Percentiles rank a stretch among this genome's conserved stretches.
Evolutionary conservation across 2,113 vertebrate genomes (phyloP).

Genomic region (Mohoua ochrocephala): DNA sequence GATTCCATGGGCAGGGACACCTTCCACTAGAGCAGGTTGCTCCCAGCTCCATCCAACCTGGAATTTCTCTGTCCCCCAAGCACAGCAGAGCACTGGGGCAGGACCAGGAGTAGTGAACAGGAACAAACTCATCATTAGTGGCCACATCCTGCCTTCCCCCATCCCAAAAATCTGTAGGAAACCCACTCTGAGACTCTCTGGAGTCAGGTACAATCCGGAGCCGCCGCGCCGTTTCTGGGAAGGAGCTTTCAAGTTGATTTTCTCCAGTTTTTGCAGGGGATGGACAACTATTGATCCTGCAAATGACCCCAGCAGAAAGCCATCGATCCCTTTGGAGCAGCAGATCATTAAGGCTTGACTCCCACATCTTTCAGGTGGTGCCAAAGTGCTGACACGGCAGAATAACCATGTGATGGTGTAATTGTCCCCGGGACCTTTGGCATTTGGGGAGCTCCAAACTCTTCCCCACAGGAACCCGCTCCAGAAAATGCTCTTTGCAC

Average conservation of each 20-base stretch:
- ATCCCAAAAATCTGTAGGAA: neutral
- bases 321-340: constrained; percentile 67
- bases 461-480: neutral
- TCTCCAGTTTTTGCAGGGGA: constrained; percentile 54
- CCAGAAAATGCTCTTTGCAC: neutral
- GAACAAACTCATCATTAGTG: neutral
- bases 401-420: neutral
- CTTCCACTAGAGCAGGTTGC: neutral
- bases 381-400: constrained; percentile 63
- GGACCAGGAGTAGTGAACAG: neutral
- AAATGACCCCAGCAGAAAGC: constrained; percentile 56
- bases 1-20: neutral
- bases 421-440: neutral
- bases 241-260: constrained; percentile 47
- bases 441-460: neutral
- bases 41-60: neutral
- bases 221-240: neutral
- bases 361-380: constrained; percentile 45
- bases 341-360: constrained; percentile 48
- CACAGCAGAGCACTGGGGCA: neutral
- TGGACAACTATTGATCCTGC: constrained; percentile 62
- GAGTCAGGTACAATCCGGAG: neutral
- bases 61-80: neutral
- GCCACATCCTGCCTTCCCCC: neutral
- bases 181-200: neutral